phyloP scores from a whole-genome alignment of 1,140 invertebrate species.

The Aphelinus atriplicis region DNA sequence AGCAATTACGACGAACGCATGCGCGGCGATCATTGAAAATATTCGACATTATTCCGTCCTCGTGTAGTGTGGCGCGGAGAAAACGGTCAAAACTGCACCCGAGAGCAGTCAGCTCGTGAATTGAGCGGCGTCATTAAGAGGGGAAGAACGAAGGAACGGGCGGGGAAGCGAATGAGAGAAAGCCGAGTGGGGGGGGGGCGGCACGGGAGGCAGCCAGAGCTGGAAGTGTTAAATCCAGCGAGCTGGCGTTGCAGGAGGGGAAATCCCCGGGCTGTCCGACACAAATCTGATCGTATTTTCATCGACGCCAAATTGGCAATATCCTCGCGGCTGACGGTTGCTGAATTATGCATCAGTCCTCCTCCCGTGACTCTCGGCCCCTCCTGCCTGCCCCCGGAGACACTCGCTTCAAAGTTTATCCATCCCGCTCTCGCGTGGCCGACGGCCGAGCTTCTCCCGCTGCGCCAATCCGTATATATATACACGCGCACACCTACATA shows the following conservation, averaged over 20 bases:
- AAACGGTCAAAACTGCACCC: no score
- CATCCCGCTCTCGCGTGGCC: slow-evolving; percentile 42
- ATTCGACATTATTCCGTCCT: no score
- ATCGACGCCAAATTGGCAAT: slow-evolving; percentile 69
- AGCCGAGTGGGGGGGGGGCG: no score
- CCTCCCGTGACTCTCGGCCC: neutral
- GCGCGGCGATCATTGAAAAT: no score
- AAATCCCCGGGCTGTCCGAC: slow-evolving; percentile 55
- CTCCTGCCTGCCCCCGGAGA: slow-evolving; percentile 49
- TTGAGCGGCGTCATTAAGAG: slow-evolving; percentile 17
- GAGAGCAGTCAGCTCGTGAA: neutral
- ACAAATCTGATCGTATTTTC: slow-evolving; percentile 67
- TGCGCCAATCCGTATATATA: no score
- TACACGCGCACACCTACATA: no score
- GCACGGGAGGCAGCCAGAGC: neutral
- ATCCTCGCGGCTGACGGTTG: slow-evolving; percentile 67
- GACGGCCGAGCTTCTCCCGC: no score
- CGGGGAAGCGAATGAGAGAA: slow-evolving; percentile 24
- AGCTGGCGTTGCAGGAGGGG: slow-evolving; percentile 44
- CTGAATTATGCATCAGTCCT: slow-evolving; percentile 66
- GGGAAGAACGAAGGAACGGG: neutral
- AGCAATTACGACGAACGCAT: no score
- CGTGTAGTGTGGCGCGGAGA: no score
- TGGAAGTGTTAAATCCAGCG: slow-evolving; percentile 62
- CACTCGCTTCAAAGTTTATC: slow-evolving; percentile 67